A percentile compares a stretch with the other conserved stretches of the same genome.
These are phyloP conservation scores for Tribolium castaneum DNA, from an alignment of 1,140 invertebrate genomes.

Conservation along the genomic window DNA sequence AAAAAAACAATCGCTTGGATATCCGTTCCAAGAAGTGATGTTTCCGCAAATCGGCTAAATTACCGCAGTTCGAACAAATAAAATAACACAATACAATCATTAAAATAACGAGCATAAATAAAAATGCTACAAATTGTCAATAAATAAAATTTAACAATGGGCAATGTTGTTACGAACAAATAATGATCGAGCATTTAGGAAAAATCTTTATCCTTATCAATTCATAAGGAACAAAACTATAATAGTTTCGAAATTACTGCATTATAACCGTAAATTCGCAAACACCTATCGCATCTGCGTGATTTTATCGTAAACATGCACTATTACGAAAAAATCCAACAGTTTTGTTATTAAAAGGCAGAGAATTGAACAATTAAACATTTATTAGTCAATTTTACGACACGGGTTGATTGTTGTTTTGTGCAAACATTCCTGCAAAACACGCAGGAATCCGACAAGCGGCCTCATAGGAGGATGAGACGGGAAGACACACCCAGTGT, in stretches of 20 bases:
- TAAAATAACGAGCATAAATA: constrained; percentile 32
- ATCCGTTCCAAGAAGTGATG: not conserved
- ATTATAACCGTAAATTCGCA: constrained; percentile 28
- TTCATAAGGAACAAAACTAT: constrained; percentile 30
- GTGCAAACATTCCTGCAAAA: not conserved
- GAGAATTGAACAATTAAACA: constrained; percentile 30
- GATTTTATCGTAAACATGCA: constrained; percentile 18
- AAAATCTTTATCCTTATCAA: constrained; percentile 33
- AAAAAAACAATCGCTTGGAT: not conserved
- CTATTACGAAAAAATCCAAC: not conserved
- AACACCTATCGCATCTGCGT: constrained; percentile 31
- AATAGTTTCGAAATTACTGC: constrained; percentile 35
- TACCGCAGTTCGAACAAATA: constrained; percentile 14
- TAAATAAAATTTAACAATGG: constrained; percentile 41
- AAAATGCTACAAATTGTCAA: constrained; percentile 41
- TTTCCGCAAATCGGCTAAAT: not conserved
- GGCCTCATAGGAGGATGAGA: constrained; percentile 16
- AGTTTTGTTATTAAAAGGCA: not conserved
- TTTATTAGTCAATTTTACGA: constrained; percentile 28
- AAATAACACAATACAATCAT: constrained; percentile 39
- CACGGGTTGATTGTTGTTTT: not conserved
- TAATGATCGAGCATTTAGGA: constrained; percentile 31
- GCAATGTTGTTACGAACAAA: constrained; percentile 29
- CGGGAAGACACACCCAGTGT: constrained; percentile 21
- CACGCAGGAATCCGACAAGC: not conserved